Conservation (phyloP, 2,113 vertebrate species). For the Salminus brasiliensis region DNA sequence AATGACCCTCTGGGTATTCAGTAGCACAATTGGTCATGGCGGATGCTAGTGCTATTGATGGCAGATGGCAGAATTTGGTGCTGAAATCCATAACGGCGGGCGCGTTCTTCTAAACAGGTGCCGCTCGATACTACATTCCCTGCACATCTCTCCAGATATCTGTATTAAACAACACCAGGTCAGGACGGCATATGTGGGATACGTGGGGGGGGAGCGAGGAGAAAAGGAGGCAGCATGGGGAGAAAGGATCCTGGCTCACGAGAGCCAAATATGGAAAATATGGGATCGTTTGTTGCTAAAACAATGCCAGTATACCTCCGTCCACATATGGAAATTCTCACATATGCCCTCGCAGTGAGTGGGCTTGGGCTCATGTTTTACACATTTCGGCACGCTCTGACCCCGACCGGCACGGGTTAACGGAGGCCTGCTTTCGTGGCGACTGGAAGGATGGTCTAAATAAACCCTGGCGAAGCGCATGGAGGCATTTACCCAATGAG, state of each 20-base stretch:
- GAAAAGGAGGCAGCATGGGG: too few species aligned
- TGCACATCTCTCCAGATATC: constrained; percentile 7
- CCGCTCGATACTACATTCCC: constrained; percentile 9
- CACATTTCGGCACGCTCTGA: background rate
- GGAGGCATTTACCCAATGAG: constrained; percentile 15
- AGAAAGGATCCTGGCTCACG: background rate
- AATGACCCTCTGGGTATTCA: constrained; percentile 72
- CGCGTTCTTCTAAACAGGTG: constrained; percentile 47
- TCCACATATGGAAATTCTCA: background rate
- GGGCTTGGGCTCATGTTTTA: background rate
- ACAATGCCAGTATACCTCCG: background rate
- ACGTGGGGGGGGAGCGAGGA: background rate
- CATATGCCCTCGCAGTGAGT: background rate
- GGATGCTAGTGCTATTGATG: constrained; percentile 67
- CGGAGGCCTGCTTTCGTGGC: background rate
- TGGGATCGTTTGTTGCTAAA: too few species aligned
- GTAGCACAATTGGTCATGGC: constrained; percentile 77
- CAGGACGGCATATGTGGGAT: background rate
- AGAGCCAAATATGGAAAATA: background rate
- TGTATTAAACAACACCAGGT: background rate
- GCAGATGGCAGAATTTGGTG: constrained; percentile 73
- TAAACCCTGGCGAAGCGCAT: background rate
- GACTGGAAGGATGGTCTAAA: background rate
- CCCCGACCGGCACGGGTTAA: background rate
- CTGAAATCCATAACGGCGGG: constrained; percentile 59